Base-by-base conservation (phyloP, 1,140 invertebrate genomes). In the Temnothorax longispinosus region DNA sequence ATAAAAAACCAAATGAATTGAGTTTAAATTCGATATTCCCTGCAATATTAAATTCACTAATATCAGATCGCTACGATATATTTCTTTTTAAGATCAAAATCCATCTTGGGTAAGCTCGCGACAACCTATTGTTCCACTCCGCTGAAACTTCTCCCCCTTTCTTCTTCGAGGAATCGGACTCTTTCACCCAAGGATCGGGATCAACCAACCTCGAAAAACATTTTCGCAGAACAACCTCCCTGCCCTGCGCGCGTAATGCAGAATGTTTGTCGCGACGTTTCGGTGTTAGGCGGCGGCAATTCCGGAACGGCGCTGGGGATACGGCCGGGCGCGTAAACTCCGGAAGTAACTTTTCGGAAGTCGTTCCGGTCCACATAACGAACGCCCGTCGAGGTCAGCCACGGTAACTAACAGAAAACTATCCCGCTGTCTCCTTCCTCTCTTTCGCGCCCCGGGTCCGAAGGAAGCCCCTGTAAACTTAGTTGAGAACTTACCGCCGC, bases 401-500 rank as follows among this genome's bases (percentile, higher is more conserved):
- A 64, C 52, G 67, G 74, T 84, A 92, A 89, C 87, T 85, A 91
- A 87, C 80, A 75, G 81, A 90, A 89, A 90, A 91, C 88, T 89
- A 90, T 90, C 78, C 52, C 32, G 52, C 78, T 82, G 64, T 74
- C 78, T 82, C 80, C 87, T 80, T 67, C 77, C 41, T 41, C 62
- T 58, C 56, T 65, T 77, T 87, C 77, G 58, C 86, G 50, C 62
- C 62, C 44, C 21, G 47, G 54, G 65, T 50, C 67, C 75, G 65
- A 50, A 78, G 58, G 82, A 44, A 80, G 38, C 67, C 86, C 86
- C 41, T 84, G 88, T 85, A 90, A 93, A 93, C 87, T 93, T 93
- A 87, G 86, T 91, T 87, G 80, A 87, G 90, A 94, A 94, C 92
- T 94, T 94, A 88, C 90, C 90, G 90, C 89, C 88, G 90, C 89